Evolutionary conservation across 2,888 invertebrate genomes (phyloP).

Genomic region (Rhamphomyia laevipes): DNA sequence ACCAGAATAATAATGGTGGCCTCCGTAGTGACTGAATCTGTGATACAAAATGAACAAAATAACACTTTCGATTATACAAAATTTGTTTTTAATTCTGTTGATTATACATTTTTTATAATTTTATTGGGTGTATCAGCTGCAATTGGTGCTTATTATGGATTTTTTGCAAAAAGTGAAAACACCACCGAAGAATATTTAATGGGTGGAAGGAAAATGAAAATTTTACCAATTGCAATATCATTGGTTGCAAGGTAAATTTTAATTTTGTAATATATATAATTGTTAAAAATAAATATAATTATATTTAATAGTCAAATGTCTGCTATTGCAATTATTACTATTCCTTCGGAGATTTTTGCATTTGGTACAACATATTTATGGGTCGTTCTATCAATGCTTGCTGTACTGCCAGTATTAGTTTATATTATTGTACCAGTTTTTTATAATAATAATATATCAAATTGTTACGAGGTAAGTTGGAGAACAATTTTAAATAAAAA

Average conservation of each 20-base stretch:
- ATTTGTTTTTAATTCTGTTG: constrained; percentile 18
- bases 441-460: constrained; percentile 39
- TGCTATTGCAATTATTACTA: constrained; percentile 42
- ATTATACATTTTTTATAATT: constrained; percentile 44
- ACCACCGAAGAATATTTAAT: constrained; percentile 45
- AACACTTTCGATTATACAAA: neutral
- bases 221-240: constrained; percentile 50
- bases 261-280: neutral
- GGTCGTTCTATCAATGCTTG: constrained; percentile 34
- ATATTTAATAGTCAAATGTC: constrained; percentile 38
- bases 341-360: constrained; percentile 42
- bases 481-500: no score
- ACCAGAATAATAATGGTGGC: neutral
- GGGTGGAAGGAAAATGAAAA: constrained; percentile 44
- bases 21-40: neutral
- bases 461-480: constrained; percentile 39
- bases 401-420: constrained; percentile 27
- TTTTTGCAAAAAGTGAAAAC: constrained; percentile 39
- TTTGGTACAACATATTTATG: constrained; percentile 40
- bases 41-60: neutral
- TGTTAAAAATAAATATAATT: neutral
- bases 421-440: constrained; percentile 40
- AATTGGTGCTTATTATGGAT: constrained; percentile 47
- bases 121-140: constrained; percentile 42
- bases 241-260: constrained; percentile 43